Evolutionary conservation across 2,888 invertebrate species (phyloP).

Genomic region (Achlya flavicornis): DNA sequence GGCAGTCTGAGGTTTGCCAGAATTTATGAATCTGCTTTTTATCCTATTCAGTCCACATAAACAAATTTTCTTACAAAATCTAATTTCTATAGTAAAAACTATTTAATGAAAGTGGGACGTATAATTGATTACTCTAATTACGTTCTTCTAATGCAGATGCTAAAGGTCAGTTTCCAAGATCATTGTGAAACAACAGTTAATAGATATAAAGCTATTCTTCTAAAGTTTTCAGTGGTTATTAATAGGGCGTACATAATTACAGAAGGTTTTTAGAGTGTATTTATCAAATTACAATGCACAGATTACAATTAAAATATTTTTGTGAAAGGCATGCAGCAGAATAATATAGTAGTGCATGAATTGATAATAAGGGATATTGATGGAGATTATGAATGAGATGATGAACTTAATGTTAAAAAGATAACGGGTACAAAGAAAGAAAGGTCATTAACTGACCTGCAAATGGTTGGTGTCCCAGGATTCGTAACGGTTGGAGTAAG

Average conservation of each 20-base stretch:
- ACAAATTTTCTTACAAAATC: no score
- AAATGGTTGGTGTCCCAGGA: constrained; percentile 87
- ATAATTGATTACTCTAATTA: not conserved
- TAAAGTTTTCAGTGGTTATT: not conserved
- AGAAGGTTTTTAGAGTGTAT: no score
- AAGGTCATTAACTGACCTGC: constrained; percentile 67
- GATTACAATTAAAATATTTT: not conserved
- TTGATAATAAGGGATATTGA: not conserved
- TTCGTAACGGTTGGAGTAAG: constrained; percentile 92
- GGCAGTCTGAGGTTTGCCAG: no score
- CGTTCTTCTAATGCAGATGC: not conserved
- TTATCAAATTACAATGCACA: not conserved
- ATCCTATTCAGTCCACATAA: no score
- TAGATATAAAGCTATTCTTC: not conserved
- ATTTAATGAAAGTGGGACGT: no score
- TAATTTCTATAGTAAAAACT: no score
- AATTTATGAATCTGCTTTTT: no score
- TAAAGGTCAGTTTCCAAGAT: not conserved
- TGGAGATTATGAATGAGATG: not conserved
- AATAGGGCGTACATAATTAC: not conserved
- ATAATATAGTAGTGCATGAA: not conserved
- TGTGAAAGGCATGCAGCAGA: not conserved
- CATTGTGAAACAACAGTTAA: not conserved
- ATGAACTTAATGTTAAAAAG: constrained; percentile 2
- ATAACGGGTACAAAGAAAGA: not conserved